Evolutionary conservation across 2,113 vertebrate genomes (phyloP).

Genomic region (Carassius gibelio): DNA sequence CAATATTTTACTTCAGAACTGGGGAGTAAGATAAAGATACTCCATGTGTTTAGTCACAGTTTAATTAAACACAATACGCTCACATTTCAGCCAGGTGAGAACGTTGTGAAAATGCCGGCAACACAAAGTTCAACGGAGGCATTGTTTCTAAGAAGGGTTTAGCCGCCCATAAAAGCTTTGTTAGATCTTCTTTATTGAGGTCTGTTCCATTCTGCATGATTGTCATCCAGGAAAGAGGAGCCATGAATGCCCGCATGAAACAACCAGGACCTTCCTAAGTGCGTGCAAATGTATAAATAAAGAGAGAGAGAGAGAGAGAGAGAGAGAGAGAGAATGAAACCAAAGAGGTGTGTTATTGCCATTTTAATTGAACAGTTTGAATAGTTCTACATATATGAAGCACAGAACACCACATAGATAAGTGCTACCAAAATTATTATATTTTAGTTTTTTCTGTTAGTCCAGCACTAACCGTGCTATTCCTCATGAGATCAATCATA

Average conservation of each 20-base stretch:
- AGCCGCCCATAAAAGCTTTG: conserved; percentile 58
- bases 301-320: not conserved
- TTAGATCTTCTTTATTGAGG: conserved; percentile 55
- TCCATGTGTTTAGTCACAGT: not conserved
- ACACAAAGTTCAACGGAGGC: conserved; percentile 3
- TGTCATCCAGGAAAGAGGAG: conserved; percentile 61
- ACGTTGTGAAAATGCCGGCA: conserved; percentile 38
- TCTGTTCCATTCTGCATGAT: conserved; percentile 46
- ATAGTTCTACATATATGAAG: not conserved
- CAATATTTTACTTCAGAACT: not conserved
- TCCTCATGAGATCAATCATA: conserved; percentile 62
- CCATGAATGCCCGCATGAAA: conserved; percentile 64
- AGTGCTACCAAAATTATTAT: not conserved
- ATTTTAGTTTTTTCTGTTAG: not conserved
- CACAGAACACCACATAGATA: not conserved
- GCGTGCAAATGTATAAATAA: not conserved
- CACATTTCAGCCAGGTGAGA: conserved; percentile 61
- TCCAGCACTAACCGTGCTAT: conserved; percentile 62
- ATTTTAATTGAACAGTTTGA: not conserved
- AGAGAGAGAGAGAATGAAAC: not conserved
- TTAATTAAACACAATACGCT: conserved; percentile 38
- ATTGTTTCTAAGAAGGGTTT: conserved; percentile 51
- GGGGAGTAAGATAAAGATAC: not conserved
- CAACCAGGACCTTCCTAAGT: conserved; percentile 60
- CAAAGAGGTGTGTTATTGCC: not conserved